phyloP scores from a whole-genome alignment of 2,888 invertebrate genomes.

The Hemaris fuciformis region DNA sequence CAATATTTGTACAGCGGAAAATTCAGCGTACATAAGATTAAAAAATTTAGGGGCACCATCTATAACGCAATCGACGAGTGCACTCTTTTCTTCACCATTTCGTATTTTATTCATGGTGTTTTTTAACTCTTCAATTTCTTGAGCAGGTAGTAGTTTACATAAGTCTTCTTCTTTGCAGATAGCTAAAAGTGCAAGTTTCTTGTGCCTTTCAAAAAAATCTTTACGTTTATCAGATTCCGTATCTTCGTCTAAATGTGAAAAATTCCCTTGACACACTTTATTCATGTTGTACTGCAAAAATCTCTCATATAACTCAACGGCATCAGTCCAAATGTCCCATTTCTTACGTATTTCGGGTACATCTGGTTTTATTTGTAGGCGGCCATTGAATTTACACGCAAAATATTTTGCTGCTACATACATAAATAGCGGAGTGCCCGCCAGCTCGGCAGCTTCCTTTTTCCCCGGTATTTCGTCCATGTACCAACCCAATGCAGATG shows the following conservation, averaged over 20 bases:
- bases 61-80: constrained; percentile 34
- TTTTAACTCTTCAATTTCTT: constrained; percentile 36
- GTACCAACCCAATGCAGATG: constrained; percentile 28
- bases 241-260: constrained; percentile 17
- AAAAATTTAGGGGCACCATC: constrained; percentile 39
- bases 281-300: constrained; percentile 37
- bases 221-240: constrained; percentile 20
- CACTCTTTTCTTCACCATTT: constrained; percentile 34
- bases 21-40: constrained; percentile 44
- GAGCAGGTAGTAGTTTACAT: constrained; percentile 30
- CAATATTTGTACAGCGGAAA: constrained; percentile 35
- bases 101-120: constrained; percentile 31
- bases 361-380: constrained; percentile 28
- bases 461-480: constrained; percentile 30
- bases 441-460: constrained; percentile 30
- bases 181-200: constrained; percentile 40
- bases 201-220: constrained; percentile 35
- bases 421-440: constrained; percentile 43
- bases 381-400: constrained; percentile 32
- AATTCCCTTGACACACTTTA: constrained; percentile 25
- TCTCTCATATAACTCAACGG: constrained; percentile 31
- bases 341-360: constrained; percentile 24
- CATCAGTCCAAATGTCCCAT: constrained; percentile 30
- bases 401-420: constrained; percentile 44
- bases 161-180: constrained; percentile 40